Base-by-base conservation (phyloP, 92 coral and sea anemone genomes). In the Anthopleura xanthogrammica region DNA sequence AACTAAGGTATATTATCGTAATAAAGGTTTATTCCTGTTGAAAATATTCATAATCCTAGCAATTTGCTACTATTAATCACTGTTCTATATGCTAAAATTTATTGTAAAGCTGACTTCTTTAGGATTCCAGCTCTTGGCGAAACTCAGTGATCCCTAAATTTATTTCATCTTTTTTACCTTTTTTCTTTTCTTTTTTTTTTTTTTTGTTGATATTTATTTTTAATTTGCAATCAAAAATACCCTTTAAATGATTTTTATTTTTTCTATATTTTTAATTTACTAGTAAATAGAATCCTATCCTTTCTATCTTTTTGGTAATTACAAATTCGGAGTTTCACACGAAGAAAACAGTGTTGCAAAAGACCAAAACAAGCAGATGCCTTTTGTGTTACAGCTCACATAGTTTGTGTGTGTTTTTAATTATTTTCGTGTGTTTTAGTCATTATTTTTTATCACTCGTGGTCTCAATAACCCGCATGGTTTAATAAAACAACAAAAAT, bases 1-100 rank as follows among this genome's bases (percentile, higher is more conserved):
- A 20, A 66, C 70, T 62, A 22, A 6, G 70, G 23, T 20, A 29
- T 20, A 19, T 36, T n/a, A 62, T 80, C 11, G 83, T 65, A 55
- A 62, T 40, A 81, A 81, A 65, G 66, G 24, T 19, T 10, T 64
- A 2, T 64, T 64, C 72, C 74, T 68, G 74, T 68, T 68, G 17
- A 68, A 68, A 29, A 68, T 23, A 36, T 36, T 23, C 5, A 42
- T 68, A 68, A 68, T 68, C 43, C 36, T 68, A 68, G 74, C 7
- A 36, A 68, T 68, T 68, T 68, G 14, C 16, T 62, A 29, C 42
- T 2, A 68, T 68, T 24, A 23, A 68, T 68, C 10, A 24, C 50
- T 29, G 36, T 29, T 65, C 72, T 12, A 22, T 68, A 13, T 23
- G 70, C 29, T 20, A 62, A 62, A 60, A 62, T 2, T 7, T 62